Evolutionary conservation across 2,113 vertebrate genomes (phyloP), one percentile per base, ranked within the genome.

Genomic region (Platysteira castanea): DNA sequence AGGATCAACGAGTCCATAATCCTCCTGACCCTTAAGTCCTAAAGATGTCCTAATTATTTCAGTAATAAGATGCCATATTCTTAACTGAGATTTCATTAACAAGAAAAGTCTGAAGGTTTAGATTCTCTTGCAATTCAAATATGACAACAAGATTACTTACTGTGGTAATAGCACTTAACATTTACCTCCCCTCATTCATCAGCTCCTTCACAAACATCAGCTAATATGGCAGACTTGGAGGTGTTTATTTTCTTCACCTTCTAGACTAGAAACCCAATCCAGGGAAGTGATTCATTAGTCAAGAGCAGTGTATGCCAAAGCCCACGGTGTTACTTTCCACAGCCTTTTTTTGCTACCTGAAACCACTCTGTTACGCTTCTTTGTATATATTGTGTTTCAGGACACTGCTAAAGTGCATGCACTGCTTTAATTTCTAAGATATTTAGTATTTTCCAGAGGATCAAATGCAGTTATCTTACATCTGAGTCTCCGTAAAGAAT

Each of bases 281-380:
- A 92, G n/a, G 77, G 53, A 92, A 90, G 49, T 70, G 60, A 90
- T 73, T 94, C 53, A 96, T 91, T 73, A 94, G 65, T 65, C 68
- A 90, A 78, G 70, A 5, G 17, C 10, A 47, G 10, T 35, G 75
- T 0, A 0, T 68, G 31, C 21, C 68, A 75, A 64, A 65, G 33
- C n/a, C 1, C 0, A 4, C 23, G 60, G 7, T 26, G 50, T 53
- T 84, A 76, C 28, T 79, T 81, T 79, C 13, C 60, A 17, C 30
- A 69, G 37, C 2, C 21, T 31, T 50, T 59, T 82, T 87, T 33
- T 76, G 47, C 35, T 61, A 70, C 50, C 23, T 59, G 74, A 93
- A 91, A 83, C 57, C 47, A 60, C 30, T 6, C 35, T 39, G 28
- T 47, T 63, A 41, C 19, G 54, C 35, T 54, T 63, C 23, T 50